Percentiles rank a stretch among this genome's conserved stretches.
Conservation (phyloP, 2,797 vertebrate species). For the Parauchenoglanis punctatus region DNA sequence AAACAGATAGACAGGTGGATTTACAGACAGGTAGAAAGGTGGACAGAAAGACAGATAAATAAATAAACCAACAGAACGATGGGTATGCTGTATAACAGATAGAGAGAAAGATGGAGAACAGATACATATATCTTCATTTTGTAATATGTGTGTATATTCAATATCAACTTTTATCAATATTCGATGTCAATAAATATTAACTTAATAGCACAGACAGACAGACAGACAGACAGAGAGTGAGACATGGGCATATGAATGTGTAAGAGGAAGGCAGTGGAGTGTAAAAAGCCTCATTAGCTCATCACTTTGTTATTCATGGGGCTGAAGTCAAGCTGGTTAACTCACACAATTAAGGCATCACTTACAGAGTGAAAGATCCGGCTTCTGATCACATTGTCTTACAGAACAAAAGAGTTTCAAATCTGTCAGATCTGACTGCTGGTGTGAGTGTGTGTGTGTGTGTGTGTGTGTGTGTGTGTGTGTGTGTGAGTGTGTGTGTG, state of each 20-base stretch:
- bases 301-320: constrained; percentile 77
- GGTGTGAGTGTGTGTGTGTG: background rate
- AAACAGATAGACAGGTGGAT: background rate
- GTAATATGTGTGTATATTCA: background rate
- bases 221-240: background rate
- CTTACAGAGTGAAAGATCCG: constrained; percentile 71
- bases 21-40: background rate
- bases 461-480: constrained; percentile 5
- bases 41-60: background rate
- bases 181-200: background rate
- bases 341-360: constrained; percentile 80
- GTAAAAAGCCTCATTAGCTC: constrained; percentile 53
- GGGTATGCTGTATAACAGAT: background rate
- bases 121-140: no score
- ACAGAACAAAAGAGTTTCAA: constrained; percentile 72
- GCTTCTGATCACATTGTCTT: constrained; percentile 70
- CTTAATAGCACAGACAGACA: background rate
- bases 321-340: constrained; percentile 70
- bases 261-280: constrained; percentile 61
- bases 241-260: constrained; percentile 62
- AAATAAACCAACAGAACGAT: background rate
- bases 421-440: constrained; percentile 50
- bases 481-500: background rate
- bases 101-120: background rate
- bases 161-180: no score